Percentiles rank a stretch among this genome's conserved stretches.
These are phyloP conservation scores for Cladopsammia gracilis DNA, from an alignment of 64 coral and sea anemone species.

Conservation along the genomic window DNA sequence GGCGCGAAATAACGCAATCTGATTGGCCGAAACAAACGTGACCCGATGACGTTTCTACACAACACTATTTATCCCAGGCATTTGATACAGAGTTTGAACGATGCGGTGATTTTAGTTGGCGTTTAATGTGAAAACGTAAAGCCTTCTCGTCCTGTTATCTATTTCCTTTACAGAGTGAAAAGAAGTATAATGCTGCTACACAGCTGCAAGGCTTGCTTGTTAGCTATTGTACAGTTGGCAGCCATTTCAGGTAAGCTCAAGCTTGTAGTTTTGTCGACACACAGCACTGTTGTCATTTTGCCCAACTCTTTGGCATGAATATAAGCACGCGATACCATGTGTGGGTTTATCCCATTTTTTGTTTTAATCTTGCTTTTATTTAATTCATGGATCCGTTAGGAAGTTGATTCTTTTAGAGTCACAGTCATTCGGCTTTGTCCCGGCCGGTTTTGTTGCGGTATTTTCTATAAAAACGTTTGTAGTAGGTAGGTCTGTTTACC, in stretches of 20 bases:
- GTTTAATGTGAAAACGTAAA: conserved; percentile 3
- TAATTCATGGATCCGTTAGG: not conserved
- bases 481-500: conserved; percentile 7
- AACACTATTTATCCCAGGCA: conserved; percentile 5
- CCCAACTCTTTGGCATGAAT: not conserved
- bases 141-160: not conserved
- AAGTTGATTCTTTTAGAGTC: not conserved
- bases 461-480: not conserved
- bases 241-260: conserved; percentile 36
- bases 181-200: conserved; percentile 13
- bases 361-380: not conserved
- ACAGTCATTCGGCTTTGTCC: not conserved
- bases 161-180: conserved; percentile 8
- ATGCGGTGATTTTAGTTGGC: conserved; percentile 19
- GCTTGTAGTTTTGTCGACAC: not conserved
- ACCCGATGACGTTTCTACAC: conserved; percentile 8
- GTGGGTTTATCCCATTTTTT: not conserved
- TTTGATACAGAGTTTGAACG: conserved; percentile 20
- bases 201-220: conserved; percentile 12
- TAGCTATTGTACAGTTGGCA: conserved; percentile 22
- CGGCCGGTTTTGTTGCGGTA: not conserved
- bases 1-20: not conserved
- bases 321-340: conserved; percentile 13
- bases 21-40: conserved; percentile 8
- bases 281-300: not conserved